Evolutionary conservation across 1,140 invertebrate species (phyloP), one percentile per base, ranked within the genome.

Genomic region (Ditylenchus dipsaci): DNA sequence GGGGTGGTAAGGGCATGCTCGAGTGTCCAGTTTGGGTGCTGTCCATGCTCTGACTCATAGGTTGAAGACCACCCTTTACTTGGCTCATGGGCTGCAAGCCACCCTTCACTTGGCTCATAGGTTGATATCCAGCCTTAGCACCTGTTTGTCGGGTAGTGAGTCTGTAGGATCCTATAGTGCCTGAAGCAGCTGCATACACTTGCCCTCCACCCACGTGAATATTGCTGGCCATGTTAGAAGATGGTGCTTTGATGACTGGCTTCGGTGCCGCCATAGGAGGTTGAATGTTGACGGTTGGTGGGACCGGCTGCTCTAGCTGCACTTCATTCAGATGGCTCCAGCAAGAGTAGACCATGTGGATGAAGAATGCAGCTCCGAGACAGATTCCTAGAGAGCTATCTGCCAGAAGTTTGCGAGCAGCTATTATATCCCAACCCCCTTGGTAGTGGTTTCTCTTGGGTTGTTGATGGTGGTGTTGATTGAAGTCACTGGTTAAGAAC

Each of bases 341-440:
- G 23, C 49, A 53, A 53, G 49, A 7, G 49, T 53, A 8, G 15
- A 53, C 8, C 49, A 53, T 53, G 49, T 21, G 23, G 23, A 21
- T 53, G 3, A 19, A 21, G n/a, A 21, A 53, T 3, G n/a, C 49
- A 53, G 15, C 15, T 17, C 23, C 23, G 15, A 53, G 23, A 17
- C 49, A 61, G 7, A 21, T 58, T 60, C 62, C 65, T 53, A 30
- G 68, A 68, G 45, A 47, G 56, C 56, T 71, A 67, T 53, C 63
- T 15, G 27, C 63, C 56, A 38, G 67, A 58, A 67, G 33, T 47
- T 67, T 45, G 21, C 47, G 15, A 30, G 65, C 65, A 9, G 33
- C 45, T 9, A 67, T 19, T 29, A 64, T 42, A 29, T 42, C 38
- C 53, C 63, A 65, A 15, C 21, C 21, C 7, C 33, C 27, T n/a